phyloP scores from a whole-genome alignment of 2,797 vertebrate genomes.

The Microhierax caerulescens region DNA sequence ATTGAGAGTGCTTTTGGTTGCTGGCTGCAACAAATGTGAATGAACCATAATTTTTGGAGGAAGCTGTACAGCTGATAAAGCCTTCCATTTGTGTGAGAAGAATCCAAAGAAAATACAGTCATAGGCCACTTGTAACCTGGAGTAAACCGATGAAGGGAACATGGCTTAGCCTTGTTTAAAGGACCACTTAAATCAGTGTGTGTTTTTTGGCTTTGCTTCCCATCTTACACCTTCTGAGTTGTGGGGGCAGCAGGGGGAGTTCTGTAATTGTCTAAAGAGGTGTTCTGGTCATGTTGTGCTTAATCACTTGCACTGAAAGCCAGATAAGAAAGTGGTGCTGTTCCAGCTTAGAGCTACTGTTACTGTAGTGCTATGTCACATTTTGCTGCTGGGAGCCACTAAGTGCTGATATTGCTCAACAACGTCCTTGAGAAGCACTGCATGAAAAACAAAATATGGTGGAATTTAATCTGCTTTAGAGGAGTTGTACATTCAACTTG shows the following conservation, averaged over 20 bases:
- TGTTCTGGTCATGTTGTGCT: neutral
- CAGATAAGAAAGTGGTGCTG: neutral
- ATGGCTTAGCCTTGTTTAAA: neutral
- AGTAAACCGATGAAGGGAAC: neutral
- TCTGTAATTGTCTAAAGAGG: neutral
- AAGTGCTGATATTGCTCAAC: neutral
- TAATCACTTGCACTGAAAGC: neutral
- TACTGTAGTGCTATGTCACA: neutral
- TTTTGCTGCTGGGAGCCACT: neutral
- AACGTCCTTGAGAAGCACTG: neutral
- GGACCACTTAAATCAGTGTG: neutral
- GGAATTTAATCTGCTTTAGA: neutral
- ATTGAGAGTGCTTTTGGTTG: neutral
- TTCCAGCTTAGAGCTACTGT: neutral
- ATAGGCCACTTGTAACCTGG: neutral
- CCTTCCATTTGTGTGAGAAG: neutral
- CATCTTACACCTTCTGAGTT: accelerated
- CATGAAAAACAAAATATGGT: neutral
- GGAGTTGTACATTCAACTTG: neutral
- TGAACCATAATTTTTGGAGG: neutral
- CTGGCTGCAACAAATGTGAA: accelerated
- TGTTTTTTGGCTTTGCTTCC: neutral
- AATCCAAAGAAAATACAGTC: neutral
- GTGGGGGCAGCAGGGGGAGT: neutral
- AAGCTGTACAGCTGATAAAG: neutral